Conservation (phyloP, 1,140 invertebrate genomes). For the Bradynema listronoti region DNA sequence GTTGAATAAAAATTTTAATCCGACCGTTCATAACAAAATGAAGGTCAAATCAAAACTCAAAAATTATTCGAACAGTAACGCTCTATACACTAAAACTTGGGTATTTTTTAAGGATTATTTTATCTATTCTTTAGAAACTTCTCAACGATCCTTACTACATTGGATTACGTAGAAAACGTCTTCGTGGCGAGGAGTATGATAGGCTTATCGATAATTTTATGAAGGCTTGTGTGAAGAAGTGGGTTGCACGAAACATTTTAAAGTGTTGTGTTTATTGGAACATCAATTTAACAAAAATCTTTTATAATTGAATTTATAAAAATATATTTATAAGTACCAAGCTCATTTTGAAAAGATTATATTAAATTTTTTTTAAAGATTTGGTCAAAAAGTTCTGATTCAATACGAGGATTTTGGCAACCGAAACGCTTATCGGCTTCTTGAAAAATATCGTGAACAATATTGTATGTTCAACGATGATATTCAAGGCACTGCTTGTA, state of each 20-base stretch:
- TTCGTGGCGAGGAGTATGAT: conserved; percentile 80
- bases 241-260: no score
- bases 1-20: no score
- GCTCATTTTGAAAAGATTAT: no score
- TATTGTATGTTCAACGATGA: conserved; percentile 96
- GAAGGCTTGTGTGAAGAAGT: conserved; percentile 80
- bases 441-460: conserved; percentile 75
- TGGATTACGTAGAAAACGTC: conserved; percentile 77
- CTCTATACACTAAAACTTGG: no score
- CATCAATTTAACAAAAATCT: no score
- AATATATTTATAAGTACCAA: no score
- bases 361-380: conserved; percentile 64
- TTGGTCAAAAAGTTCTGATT: conserved; percentile 55
- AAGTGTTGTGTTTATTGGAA: conserved; percentile 6
- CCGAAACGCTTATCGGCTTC: conserved; percentile 79
- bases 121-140: conserved; percentile 69
- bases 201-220: conserved; percentile 96
- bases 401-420: conserved; percentile 95
- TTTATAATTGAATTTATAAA: no score
- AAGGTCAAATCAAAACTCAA: no score
- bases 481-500: conserved; percentile 88
- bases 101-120: no score
- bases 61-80: no score
- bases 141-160: conserved; percentile 89
- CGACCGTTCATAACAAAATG: no score